A percentile compares a stretch with the other conserved stretches of the same genome.
phyloP scores from a whole-genome alignment of 2,888 invertebrate species.

The Xestia rhomboidea region DNA sequence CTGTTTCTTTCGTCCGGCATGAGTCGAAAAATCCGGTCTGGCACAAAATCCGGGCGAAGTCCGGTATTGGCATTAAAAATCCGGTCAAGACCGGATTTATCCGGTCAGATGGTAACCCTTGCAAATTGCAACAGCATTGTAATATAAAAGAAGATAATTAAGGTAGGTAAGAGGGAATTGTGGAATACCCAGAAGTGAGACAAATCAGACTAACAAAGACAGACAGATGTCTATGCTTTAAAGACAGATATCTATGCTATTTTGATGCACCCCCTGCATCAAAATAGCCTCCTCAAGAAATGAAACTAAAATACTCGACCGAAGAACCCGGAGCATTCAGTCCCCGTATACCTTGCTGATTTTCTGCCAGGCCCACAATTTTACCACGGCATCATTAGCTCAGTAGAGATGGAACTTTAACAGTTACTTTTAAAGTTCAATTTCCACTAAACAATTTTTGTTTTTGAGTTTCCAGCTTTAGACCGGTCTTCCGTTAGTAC shows the following conservation, averaged over 20 bases:
- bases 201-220: neutral
- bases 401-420: neutral
- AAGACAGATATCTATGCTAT: too few relatives aligned
- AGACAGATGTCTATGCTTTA: too few relatives aligned
- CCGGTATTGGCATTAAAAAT: too few relatives aligned
- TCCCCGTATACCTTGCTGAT: neutral
- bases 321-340: neutral
- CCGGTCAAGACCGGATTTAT: too few relatives aligned
- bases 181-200: neutral
- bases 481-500: neutral
- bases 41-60: too few relatives aligned
- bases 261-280: too few relatives aligned
- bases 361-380: neutral
- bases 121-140: too few relatives aligned
- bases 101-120: too few relatives aligned
- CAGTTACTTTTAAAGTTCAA: neutral
- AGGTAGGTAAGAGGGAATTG: neutral
- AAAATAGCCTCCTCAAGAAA: neutral
- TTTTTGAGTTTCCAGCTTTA: neutral
- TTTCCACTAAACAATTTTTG: neutral
- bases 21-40: too few relatives aligned
- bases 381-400: neutral
- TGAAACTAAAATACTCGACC: neutral
- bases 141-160: neutral
- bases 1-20: too few relatives aligned